Evolutionary conservation across 2,888 invertebrate genomes (phyloP), one percentile per base, ranked within the genome.

Genomic region (Polietes domitor): DNA sequence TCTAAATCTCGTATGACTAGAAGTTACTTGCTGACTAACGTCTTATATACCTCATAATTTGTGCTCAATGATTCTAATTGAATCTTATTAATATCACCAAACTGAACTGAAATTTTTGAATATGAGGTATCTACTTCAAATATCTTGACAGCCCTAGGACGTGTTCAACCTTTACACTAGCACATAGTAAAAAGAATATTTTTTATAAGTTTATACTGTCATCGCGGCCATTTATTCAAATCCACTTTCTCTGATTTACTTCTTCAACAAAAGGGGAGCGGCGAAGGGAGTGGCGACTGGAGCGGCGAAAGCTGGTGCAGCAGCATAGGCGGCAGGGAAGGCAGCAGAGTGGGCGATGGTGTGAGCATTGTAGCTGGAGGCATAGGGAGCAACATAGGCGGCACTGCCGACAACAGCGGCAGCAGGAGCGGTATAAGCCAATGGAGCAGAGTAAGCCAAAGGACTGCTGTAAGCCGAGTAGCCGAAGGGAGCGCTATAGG

Each of bases 351-450:
- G 90, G 7, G 90, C 89, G 26, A 90, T 68, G 9, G 85, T 87
- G 77, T 90, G 89, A 17, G 90, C 87, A 43, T 86, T 86, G 72
- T 90, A 90, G 85, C 88, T 90, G 87, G 89, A 88, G 74, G 90
- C 90, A 76, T 90, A 90, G 9, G 90, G 90, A 12, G 90, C 90
- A 37, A 87, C 85, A 61, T 77, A 82, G 21, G 84, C 78, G 21
- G 86, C 9, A 85, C 88, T 89, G 87, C 88, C 87, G 63, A 55
- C 55, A 47, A 43, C 24, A 41, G 88, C 88, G 71, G 90, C 90
- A 75, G 89, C 90, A 12, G 90, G 90, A 15, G 89, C 90, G 32
- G 90, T 89, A 63, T 90, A 89, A 0, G 83, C 77, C 21, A 79
- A 73, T 4, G 86, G 37, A n/a, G 87, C 86, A 41, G 86, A 80